Percentiles rank a stretch among this genome's conserved stretches.
Evolutionary conservation across 2,797 vertebrate genomes (phyloP).

Genomic region (Periophthalmus magnuspinnatus): DNA sequence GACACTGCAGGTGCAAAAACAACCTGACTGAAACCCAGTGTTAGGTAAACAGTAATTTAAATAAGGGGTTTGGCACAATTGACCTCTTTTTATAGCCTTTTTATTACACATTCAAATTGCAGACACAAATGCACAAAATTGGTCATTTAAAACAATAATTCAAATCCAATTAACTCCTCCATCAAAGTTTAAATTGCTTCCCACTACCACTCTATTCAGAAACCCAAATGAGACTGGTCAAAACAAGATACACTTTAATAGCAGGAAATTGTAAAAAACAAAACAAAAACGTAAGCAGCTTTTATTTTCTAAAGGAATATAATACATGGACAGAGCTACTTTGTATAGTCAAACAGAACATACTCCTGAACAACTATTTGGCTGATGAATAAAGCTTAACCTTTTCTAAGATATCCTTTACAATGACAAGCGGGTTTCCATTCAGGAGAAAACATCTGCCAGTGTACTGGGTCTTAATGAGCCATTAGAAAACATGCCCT

Average conservation of each 20-base stretch:
- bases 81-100: slow-evolving; percentile 59
- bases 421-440: slow-evolving; percentile 61
- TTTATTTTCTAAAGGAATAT: slow-evolving; percentile 33
- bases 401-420: slow-evolving; percentile 53
- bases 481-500: slow-evolving; percentile 83
- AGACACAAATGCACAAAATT: slow-evolving; percentile 67
- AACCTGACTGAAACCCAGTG: slow-evolving; percentile 29
- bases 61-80: slow-evolving; percentile 11
- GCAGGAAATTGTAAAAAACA: slow-evolving; percentile 60
- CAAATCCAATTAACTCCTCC: slow-evolving; percentile 78
- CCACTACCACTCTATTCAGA: slow-evolving; percentile 75
- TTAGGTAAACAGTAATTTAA: slow-evolving; percentile 48
- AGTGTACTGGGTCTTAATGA: slow-evolving; percentile 81
- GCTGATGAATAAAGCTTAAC: slow-evolving; percentile 32
- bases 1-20: slow-evolving; percentile 28
- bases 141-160: slow-evolving; percentile 80
- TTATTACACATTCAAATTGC: slow-evolving; percentile 75
- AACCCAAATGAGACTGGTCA: slow-evolving; percentile 66
- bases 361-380: slow-evolving; percentile 37
- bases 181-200: slow-evolving; percentile 77
- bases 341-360: slow-evolving; percentile 51
- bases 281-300: slow-evolving; percentile 61
- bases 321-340: slow-evolving; percentile 38
- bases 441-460: slow-evolving; percentile 79
- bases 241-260: slow-evolving; percentile 66